Conservation (phyloP, 2,888 invertebrate species). For the Bellardia pandia region DNA sequence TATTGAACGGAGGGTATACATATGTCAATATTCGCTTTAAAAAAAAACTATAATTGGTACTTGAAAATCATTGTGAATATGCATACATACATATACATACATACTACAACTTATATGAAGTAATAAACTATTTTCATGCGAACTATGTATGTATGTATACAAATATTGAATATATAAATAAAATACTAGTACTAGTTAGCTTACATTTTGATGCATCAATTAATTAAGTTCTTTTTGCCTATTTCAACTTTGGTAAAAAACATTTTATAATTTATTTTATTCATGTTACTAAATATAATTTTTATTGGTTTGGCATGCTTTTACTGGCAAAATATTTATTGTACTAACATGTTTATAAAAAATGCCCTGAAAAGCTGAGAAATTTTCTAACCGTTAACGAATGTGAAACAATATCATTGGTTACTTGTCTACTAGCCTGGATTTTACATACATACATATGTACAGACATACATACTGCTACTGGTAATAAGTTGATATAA, state of each 20-base stretch:
- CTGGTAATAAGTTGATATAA: too few relatives aligned
- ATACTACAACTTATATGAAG: not conserved
- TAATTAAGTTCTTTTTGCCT: slow-evolving; percentile 2
- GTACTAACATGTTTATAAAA: too few relatives aligned
- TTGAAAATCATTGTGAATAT: not conserved
- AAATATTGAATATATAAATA: not conserved
- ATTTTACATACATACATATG: too few relatives aligned
- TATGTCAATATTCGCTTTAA: not conserved
- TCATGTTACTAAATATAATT: not conserved
- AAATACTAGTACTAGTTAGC: not conserved
- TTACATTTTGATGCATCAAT: slow-evolving; percentile 4
- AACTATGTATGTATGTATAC: not conserved
- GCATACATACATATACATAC: not conserved
- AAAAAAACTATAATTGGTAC: not conserved
- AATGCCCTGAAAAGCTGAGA: too few relatives aligned
- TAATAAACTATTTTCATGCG: not conserved
- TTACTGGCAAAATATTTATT: not conserved
- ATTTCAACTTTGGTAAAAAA: not conserved
- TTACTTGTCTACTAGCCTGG: too few relatives aligned
- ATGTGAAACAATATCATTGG: too few relatives aligned
- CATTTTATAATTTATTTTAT: not conserved
- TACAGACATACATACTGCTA: too few relatives aligned
- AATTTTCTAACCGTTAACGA: too few relatives aligned
- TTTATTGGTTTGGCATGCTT: not conserved
- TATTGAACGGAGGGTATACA: too few relatives aligned